Evolutionary conservation across 2,797 vertebrate species (phyloP), one percentile per base, ranked within the genome.

Genomic region (Halcyon smyrnensis): DNA sequence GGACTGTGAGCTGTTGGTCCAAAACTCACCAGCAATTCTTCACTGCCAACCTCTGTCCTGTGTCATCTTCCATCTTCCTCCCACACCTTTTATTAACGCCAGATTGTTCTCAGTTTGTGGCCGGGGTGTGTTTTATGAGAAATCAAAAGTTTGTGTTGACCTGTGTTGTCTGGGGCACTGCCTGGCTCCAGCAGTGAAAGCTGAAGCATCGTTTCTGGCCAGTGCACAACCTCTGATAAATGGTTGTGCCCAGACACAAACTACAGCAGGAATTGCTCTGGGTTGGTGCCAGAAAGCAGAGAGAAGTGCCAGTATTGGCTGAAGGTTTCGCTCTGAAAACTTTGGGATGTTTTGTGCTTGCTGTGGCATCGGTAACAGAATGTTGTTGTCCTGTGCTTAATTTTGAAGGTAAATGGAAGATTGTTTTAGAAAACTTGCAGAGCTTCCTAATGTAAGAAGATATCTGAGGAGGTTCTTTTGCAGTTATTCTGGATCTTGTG

Each of bases 401-500:
- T 23, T 88, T 63, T 57, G 45, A 89, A 78, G 32, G 48, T 5
- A 43, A 56, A 30, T 24, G 16, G 21, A 83, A 53, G 30, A 15
- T 30, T 30, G 8, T 21, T 91, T 18, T 23, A 50, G 77, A 46
- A 80, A 21, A n/a, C 28, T 60, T 68, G 46, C 28, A 11, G 24
- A 81, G 45, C 39, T 74, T 32, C 21, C 15, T 71, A 18, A 53
- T 46, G n/a, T n/a, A 13, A 23, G 43, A 87, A 51, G n/a, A 3
- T 70, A 54, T 18, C 20, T 71, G 54, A 28, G 64, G 21, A 39
- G 24, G 19, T 56, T 77, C 30, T 67, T 50, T 34, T 64, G 56
- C 15, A 37, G 2, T 37, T 32, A 0, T 11, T 6, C 21, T 8
- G 6, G 8, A 34, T 85, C 11, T 43, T 3, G 0, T 25, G 50